Base-by-base conservation (phyloP, 2,797 vertebrate species). In the Diglossa cyanea region DNA sequence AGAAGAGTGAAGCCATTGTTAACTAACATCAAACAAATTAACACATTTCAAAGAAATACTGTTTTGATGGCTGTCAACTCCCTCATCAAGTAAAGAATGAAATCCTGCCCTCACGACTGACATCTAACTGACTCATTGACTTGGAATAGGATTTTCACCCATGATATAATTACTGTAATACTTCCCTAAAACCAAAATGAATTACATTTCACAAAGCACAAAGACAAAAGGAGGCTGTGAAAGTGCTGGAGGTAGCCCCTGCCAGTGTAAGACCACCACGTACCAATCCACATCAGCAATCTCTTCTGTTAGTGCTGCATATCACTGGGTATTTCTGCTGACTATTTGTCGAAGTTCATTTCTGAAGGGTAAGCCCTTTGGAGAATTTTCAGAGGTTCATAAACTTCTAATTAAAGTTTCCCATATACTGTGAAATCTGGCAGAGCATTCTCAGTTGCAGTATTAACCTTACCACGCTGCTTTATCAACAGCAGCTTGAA, bases 371-470 rank as follows among this genome's bases (percentile, higher is more conserved):
- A 96, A 97, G 88, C 55, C 65, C 93, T 96, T 96, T 93, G 88
- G 93, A 97, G 92, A 94, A 96, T 96, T 96, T 97, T 97, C 93
- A 86, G 95, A 96, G 89, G 91, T 97, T 97, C 94, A 97, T 96
- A 96, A 97, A 97, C 88, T 97, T 97, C 92, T 97, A 97, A 98
- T 98, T 97, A 97, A 97, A 97, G 86, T 94, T 95, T 96, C 57
- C 58, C 53, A 82, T 94, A 86, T 96, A 97, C 92, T 97, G 86
- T 94, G 92, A 96, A 97, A 93, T 93, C 95, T 97, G 95, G 86
- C 80, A 72, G 92, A 92, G 68, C 85, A 75, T 93, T 94, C 91
- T 96, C 95, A 97, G 96, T 96, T 94, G 95, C 93, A 96, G 95
- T 77, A 94, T 97, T 97, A 97, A 97, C 94, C 92, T 95, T 91